Evolutionary conservation across 2,888 invertebrate species (phyloP).

Genomic region (Himalopsyche anomala): DNA sequence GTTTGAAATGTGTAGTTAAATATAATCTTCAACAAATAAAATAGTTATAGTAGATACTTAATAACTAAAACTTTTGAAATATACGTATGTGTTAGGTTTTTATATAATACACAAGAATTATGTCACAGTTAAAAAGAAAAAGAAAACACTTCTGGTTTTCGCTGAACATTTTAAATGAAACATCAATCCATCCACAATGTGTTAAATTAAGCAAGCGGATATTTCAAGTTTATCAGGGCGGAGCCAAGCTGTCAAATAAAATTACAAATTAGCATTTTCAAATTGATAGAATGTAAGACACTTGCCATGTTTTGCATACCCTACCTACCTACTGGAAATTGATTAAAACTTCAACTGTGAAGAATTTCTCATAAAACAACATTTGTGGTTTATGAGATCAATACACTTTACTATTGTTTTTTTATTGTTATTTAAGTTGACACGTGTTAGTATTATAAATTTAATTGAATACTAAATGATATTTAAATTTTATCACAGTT

Average conservation of each 20-base stretch:
- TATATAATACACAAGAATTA: too few species aligned
- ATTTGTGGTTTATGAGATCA: constrained; percentile 24
- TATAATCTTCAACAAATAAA: too few species aligned
- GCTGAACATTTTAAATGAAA: too few species aligned
- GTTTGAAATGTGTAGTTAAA: too few species aligned
- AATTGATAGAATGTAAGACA: constrained; percentile 54
- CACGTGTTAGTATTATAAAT: background rate
- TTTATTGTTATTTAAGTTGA: background rate
- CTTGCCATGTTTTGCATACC: constrained; percentile 23
- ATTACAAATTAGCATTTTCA: constrained; percentile 61
- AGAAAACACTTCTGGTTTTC: background rate
- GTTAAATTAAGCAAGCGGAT: constrained; percentile 32
- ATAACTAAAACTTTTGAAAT: too few species aligned
- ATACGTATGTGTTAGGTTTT: too few species aligned
- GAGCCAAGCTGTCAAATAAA: constrained; percentile 59
- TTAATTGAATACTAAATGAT: background rate
- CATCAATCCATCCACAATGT: too few species aligned
- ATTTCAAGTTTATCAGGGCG: constrained; percentile 56
- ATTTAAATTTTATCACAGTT: background rate
- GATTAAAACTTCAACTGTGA: background rate
- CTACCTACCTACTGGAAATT: constrained; percentile 7
- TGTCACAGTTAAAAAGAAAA: too few species aligned
- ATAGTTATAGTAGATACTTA: too few species aligned
- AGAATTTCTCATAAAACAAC: constrained; percentile 21
- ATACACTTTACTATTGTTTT: background rate